Evolutionary conservation across 2,888 invertebrate genomes (phyloP), one percentile per base, ranked within the genome.

Genomic region (Pheosia gnoma): DNA sequence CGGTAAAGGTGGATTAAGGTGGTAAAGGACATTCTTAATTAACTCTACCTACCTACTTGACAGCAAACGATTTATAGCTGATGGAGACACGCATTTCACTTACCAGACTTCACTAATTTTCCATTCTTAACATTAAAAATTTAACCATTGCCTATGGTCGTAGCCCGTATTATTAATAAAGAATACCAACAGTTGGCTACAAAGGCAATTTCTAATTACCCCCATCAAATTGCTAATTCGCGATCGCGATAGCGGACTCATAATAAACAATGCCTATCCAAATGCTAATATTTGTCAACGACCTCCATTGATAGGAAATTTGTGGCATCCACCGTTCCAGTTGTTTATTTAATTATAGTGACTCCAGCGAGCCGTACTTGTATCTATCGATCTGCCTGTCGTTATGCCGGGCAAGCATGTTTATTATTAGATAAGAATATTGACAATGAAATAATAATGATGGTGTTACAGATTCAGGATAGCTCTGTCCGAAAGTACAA

Each of bases 271-370:
- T 62, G 71, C 66, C 72, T 68, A 72, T 70, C 65, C 57, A 71
- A 72, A 77, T 75, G 78, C 72, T 77, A 78, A 77, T 77, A 77
- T 78, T 75, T 72, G 71, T 62, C 67, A 66, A 67, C 70, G 68
- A 75, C 66, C 65, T 71, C 25, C 58, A 59, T 25, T 63, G 65
- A 68, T 67, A 63, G 66, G 52, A 68, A 71, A 71, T 70, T 74
- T 69, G 70, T 65, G 58, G 60, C 57, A 62, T 59, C 45, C 45
- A 55, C 62, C 54, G 25, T 59, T 65, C 62, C 64, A 65, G 67
- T 68, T 74, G 68, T 73, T 70, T 64, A 69, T 70, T 70, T 70
- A 70, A 63, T 68, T 65, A 63, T 61, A 67, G 57, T 58, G 60
- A 51, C 58, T 25, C 25, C 25, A 63, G 57, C 59, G 45, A 13